Evolutionary conservation across 2,888 invertebrate genomes (phyloP).

Genomic region (Drosophila emarginata): DNA sequence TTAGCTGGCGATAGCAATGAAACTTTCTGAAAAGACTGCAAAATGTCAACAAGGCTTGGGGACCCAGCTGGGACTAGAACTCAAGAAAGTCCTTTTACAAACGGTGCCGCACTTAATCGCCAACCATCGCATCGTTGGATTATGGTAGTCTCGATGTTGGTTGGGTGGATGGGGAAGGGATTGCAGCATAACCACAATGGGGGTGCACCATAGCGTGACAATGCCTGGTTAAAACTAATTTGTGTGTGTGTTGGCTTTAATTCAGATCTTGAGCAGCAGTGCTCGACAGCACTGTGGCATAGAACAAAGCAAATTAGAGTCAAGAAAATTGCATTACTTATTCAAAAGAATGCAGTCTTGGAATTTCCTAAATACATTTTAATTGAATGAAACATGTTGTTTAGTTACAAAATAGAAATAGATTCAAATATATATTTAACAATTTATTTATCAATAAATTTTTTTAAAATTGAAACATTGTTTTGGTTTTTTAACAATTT

Average conservation of each 20-base stretch:
- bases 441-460: no score
- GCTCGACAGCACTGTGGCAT: background rate
- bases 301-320: background rate
- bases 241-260: constrained; percentile 64
- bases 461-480: no score
- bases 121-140: constrained; percentile 32
- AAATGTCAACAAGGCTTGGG: constrained; percentile 51
- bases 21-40: constrained; percentile 27
- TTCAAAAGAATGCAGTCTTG: background rate
- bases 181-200: constrained; percentile 50
- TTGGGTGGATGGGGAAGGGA: background rate
- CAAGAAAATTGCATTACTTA: background rate
- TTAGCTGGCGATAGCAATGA: constrained; percentile 37
- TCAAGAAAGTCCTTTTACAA: constrained; percentile 17
- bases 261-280: constrained; percentile 15
- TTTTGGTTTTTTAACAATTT: no score
- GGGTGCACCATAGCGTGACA: constrained; percentile 68
- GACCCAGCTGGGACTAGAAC: constrained; percentile 8
- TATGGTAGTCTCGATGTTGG: no score
- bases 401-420: no score
- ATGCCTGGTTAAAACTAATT: constrained; percentile 74
- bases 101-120: constrained; percentile 63
- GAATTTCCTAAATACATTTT: background rate
- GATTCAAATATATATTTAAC: background rate
- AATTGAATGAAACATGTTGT: no score